Conservation (phyloP, 2,113 vertebrate species). For the Uropsilus gracilis region DNA sequence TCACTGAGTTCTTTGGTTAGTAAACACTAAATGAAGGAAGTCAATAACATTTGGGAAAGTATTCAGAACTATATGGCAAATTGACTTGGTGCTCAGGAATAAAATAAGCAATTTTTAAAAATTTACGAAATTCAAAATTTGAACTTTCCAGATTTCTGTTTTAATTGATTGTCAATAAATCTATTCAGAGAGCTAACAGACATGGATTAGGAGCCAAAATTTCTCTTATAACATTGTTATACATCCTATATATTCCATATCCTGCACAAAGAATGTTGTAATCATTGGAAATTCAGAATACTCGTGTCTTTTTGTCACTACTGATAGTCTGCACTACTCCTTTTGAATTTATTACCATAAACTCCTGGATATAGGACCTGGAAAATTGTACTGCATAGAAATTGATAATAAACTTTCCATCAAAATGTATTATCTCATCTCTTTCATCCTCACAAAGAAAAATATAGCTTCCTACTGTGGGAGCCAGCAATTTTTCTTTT, state of each 20-base stretch:
- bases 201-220: background rate
- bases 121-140: background rate
- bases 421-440: background rate
- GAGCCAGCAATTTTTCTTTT: background rate
- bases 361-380: background rate
- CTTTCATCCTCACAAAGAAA: background rate
- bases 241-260: background rate
- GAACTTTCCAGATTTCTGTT: background rate
- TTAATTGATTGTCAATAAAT: constrained; percentile 16
- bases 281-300: constrained; percentile 16
- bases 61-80: background rate
- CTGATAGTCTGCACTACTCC: background rate
- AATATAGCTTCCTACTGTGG: background rate
- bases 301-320: background rate
- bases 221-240: constrained; percentile 30
- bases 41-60: background rate
- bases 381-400: constrained; percentile 48
- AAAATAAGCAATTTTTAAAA: background rate
- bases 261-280: background rate
- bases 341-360: constrained; percentile 12
- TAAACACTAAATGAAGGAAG: background rate
- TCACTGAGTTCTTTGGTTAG: constrained; percentile 45
- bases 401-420: constrained; percentile 62
- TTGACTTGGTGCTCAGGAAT: background rate
- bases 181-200: constrained; percentile 9